A percentile compares a stretch with the other conserved stretches of the same genome.
Conservation (phyloP, 1,140 invertebrate species). For the Drosophila ficusphila region DNA sequence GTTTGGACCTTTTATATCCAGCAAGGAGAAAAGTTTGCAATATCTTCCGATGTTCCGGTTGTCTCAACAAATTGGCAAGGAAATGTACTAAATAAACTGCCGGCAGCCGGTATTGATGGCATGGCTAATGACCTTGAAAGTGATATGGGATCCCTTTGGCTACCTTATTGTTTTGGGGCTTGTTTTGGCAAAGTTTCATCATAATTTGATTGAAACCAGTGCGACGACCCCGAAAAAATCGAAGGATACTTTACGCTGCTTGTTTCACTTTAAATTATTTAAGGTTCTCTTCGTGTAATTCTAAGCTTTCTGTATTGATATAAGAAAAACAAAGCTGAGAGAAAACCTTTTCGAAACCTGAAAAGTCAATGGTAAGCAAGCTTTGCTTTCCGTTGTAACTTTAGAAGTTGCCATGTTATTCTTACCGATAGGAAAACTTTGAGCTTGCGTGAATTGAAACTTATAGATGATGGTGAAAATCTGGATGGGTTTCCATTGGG, state of each 20-base stretch:
- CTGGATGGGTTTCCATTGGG: slow-evolving; percentile 51
- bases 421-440: slow-evolving; percentile 7
- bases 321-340: neutral
- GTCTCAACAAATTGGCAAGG: slow-evolving; percentile 54
- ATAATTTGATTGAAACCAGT: slow-evolving; percentile 50
- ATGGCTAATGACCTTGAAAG: slow-evolving; percentile 63
- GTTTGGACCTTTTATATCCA: slow-evolving; percentile 45
- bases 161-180: slow-evolving; percentile 27
- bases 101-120: slow-evolving; percentile 46
- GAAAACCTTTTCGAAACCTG: neutral
- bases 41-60: slow-evolving; percentile 49
- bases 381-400: neutral
- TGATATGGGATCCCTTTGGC: slow-evolving; percentile 33
- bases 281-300: too few species aligned
- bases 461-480: slow-evolving; percentile 9
- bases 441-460: neutral
- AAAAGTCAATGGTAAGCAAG: neutral
- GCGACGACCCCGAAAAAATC: slow-evolving; percentile 15
- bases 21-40: slow-evolving; percentile 62
- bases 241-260: too few species aligned
- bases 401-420: slow-evolving; percentile 1
- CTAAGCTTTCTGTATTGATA: neutral
- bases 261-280: neutral
- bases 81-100: slow-evolving; percentile 64
- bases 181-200: slow-evolving; percentile 44